Base-by-base conservation (phyloP, 2,888 invertebrate species). In the Synanthedon tipuliformis region DNA sequence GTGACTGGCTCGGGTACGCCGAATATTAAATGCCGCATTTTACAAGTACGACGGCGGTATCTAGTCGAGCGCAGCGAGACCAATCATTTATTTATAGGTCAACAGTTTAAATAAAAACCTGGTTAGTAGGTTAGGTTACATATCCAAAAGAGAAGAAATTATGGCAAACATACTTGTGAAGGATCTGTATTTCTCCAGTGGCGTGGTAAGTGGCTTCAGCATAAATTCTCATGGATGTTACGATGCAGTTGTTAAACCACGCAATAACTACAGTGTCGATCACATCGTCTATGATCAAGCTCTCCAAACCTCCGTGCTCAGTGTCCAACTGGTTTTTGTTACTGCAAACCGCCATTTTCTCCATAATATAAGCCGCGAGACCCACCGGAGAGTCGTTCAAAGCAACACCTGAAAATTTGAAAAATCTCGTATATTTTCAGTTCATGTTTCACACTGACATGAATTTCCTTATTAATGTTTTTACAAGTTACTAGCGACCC, bases 341-440 rank as follows among this genome's bases (percentile, higher is more conserved):
- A 81, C 79, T 93, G 91, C 79, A 93, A 54, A 67, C 90, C 69
- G 86, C 90, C 74, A 96, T 96, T 79, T 97, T 97, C 70, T 98
- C 97, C 59, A 98, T 81, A 50, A 96, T 90, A 66, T 96, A 98
- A 0, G 93, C 94, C 2, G 96, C 96, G 59, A 98, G 77, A 0
- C 95, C 96, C 1, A 92, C 89, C 0, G 97, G 97, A 0, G 94
- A 93, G 64, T 95, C 93, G 8, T 89, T 84, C 56, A 96, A 69
- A 0, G 88, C 92, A 3, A 90, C 89, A 16, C 94, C 94, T 92
- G 63, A 0, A 80, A 77, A 13, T 8, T 34, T 34, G 34, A 1
- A 34, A 34, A 34, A 34, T 34, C 23, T 23, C 23, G n/a, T 5
- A 23, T 23, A 23, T 23, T 23, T 23, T 23, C 23, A 5, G 4